Evolutionary conservation across 2,888 invertebrate genomes (phyloP).

Genomic region (Leucophora obtusa): DNA sequence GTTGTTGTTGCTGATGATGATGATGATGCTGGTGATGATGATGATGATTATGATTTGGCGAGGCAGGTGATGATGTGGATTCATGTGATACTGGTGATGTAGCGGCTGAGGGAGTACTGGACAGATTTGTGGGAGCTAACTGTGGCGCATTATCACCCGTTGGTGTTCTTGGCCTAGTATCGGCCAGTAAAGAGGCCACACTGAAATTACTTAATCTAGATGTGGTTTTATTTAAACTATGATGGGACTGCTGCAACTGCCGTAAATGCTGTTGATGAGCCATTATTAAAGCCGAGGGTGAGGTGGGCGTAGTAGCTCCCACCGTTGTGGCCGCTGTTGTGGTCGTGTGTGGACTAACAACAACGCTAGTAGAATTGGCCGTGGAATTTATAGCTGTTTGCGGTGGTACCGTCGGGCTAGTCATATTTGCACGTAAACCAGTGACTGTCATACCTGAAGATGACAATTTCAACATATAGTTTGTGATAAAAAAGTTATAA

Average conservation of each 20-base stretch:
- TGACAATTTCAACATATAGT: constrained; percentile 78
- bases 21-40: constrained; percentile 57
- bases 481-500: constrained; percentile 18
- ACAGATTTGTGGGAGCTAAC: constrained; percentile 76
- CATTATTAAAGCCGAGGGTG: constrained; percentile 73
- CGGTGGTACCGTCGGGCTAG: constrained; percentile 81
- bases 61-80: constrained; percentile 71
- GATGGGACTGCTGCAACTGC: constrained; percentile 70
- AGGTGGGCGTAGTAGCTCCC: constrained; percentile 67
- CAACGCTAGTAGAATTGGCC: constrained; percentile 65
- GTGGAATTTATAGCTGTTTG: constrained; percentile 72
- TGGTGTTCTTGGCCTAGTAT: constrained; percentile 83
- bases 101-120: constrained; percentile 73
- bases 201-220: constrained; percentile 88
- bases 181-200: constrained; percentile 91
- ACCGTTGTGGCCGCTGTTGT: constrained; percentile 42
- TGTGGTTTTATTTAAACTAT: constrained; percentile 80
- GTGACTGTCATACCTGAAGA: constrained; percentile 81
- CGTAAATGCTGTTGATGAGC: constrained; percentile 72
- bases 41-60: constrained; percentile 64
- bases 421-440: constrained; percentile 82
- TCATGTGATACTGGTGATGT: constrained; percentile 74
- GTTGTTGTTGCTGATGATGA: constrained; percentile 19
- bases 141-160: constrained; percentile 57
- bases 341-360: constrained; percentile 60